Base-by-base conservation (phyloP, 2,797 vertebrate species). In the Enteromius unitaeniatus region DNA sequence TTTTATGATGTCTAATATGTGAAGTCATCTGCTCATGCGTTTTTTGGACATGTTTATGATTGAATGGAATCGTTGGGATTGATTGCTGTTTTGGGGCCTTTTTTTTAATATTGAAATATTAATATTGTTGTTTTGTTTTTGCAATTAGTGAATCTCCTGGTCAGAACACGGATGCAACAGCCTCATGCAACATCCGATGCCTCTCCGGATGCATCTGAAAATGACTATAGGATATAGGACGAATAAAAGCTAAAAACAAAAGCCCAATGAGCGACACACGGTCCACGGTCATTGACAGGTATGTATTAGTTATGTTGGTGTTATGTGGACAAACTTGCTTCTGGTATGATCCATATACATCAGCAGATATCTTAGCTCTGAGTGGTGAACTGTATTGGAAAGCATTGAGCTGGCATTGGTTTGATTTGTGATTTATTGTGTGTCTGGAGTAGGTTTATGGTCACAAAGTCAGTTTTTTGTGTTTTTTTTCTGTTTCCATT, bases 241-340 rank as follows among this genome's bases (percentile, higher is more conserved):
- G 77, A 92, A 92, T 91, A 91, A 95, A 94, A 94, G 95, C 94
- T 96, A 95, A 94, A 96, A 94, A 96, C 95, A 90, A 93, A 96
- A 97, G 96, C 96, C 98, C 97, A 99, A 99, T 99, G 98, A 99
- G 97, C 95, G 96, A 97, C 97, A 97, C 96, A 98, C 97, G 98
- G 97, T 93, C 96, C 92, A 95, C 96, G 95, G 94, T 96, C 96
- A 96, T 95, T 95, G 97, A 99, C 96, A 98, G 97, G 97, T 99
- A 94, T 87, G 84, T 79, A 26, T 62, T 15, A 4, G 9, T 67
- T 67, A 53, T 31, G 23, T 47, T 72, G 0, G 8, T 70, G 60
- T 69, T 51, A 70, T 75, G 58, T 82, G 28, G 58, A 55, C 37
- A n/a, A 31, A 49, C 37, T 49, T 40, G 34, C 62, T 70, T 67